A percentile compares a stretch with the other conserved stretches of the same genome.
phyloP scores from a whole-genome alignment of 2,797 vertebrate genomes.

The Poecilia velifera region DNA sequence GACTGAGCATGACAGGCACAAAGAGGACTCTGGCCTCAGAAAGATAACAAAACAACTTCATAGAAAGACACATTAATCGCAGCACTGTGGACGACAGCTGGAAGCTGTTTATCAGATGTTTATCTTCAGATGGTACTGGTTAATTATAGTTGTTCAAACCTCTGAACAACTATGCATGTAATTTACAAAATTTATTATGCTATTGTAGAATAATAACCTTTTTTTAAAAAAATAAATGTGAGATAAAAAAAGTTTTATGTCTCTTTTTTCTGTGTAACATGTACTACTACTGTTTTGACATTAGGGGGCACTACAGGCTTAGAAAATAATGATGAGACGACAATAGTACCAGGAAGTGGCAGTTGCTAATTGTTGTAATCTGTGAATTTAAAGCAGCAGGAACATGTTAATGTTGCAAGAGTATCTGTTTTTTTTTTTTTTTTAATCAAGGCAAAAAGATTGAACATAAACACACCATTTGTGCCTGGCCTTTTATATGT shows the following conservation, averaged over 20 bases:
- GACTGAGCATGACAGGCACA: slow-evolving; percentile 7
- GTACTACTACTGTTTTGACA: slow-evolving; percentile 15
- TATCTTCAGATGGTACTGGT: slow-evolving; percentile 20
- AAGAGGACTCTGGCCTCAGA: slow-evolving; percentile 46
- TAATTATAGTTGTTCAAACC: neutral
- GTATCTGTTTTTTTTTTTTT: neutral
- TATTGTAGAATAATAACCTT: slow-evolving; percentile 3
- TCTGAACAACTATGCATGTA: slow-evolving; percentile 9
- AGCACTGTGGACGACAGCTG: neutral
- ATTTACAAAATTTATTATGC: slow-evolving; percentile 7
- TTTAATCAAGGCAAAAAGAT: neutral
- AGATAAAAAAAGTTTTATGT: neutral
- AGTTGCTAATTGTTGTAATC: neutral
- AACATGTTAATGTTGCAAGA: neutral
- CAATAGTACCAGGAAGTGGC: neutral
- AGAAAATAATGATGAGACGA: neutral
- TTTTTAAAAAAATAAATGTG: neutral
- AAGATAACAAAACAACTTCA: slow-evolving; percentile 38
- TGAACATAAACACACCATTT: neutral
- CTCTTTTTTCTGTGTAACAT: slow-evolving; percentile 9
- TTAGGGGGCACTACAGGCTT: slow-evolving; percentile 50
- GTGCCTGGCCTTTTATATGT: neutral
- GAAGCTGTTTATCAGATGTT: slow-evolving; percentile 5
- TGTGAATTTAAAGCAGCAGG: neutral
- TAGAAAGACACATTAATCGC: slow-evolving; percentile 6